Conservation (phyloP, 2,888 invertebrate species). For the Metalampra italica region DNA sequence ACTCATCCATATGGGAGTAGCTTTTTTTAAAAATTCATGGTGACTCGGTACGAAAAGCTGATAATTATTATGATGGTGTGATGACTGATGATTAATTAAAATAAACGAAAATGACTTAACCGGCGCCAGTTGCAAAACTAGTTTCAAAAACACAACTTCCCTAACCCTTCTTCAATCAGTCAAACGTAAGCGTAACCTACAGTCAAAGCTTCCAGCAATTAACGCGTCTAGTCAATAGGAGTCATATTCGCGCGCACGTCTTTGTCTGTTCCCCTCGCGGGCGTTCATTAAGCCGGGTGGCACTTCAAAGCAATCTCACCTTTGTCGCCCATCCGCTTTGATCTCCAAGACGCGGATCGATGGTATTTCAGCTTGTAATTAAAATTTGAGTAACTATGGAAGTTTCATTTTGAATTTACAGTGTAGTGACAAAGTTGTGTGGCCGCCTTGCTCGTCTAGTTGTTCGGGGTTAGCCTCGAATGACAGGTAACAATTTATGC, state of each 20-base stretch:
- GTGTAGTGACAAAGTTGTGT: slow-evolving; percentile 15
- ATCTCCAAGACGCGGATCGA: slow-evolving; percentile 48
- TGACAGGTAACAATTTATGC: too few species aligned
- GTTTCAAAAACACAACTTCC: too few species aligned
- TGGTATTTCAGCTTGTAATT: slow-evolving; percentile 55
- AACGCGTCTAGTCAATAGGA: not conserved
- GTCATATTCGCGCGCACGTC: slow-evolving; percentile 27
- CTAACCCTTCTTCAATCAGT: too few species aligned
- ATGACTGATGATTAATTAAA: too few species aligned
- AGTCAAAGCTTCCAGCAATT: slow-evolving; percentile 1
- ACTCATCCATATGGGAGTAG: too few species aligned
- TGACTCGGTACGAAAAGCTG: too few species aligned
- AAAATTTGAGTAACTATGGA: slow-evolving; percentile 44
- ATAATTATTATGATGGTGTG: too few species aligned
- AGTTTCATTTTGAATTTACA: slow-evolving; percentile 29
- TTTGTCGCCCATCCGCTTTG: slow-evolving; percentile 55
- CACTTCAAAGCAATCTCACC: slow-evolving; percentile 61
- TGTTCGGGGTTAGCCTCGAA: too few species aligned
- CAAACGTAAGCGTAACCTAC: too few species aligned
- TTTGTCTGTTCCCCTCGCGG: slow-evolving; percentile 16
- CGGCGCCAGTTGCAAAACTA: too few species aligned
- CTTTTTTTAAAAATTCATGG: too few species aligned
- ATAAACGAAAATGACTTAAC: too few species aligned
- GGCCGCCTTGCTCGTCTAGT: not conserved
- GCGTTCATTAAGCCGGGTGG: slow-evolving; percentile 40